Conservation (phyloP, 2,797 vertebrate genomes). For the Sciurus vulgaris region DNA sequence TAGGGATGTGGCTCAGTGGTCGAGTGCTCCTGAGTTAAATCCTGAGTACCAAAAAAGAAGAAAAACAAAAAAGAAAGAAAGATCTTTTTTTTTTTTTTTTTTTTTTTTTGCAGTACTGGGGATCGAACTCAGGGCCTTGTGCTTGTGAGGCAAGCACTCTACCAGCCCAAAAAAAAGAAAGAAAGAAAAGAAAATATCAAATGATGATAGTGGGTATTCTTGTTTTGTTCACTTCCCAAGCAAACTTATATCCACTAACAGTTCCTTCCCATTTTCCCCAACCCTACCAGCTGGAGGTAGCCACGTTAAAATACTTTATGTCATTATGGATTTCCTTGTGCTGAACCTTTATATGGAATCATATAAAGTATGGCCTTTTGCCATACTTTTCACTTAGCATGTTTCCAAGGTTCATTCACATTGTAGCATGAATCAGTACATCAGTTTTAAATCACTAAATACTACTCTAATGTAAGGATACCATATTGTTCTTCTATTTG, state of each 20-base stretch:
- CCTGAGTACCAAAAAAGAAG: too few relatives aligned
- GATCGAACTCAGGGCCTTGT: too few relatives aligned
- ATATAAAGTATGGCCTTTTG: not conserved
- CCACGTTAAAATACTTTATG: not conserved
- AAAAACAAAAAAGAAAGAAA: too few relatives aligned
- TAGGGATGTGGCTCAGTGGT: too few relatives aligned
- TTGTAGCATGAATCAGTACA: not conserved
- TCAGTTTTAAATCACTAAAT: not conserved
- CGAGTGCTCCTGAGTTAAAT: too few relatives aligned
- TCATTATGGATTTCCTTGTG: slow-evolving; percentile 11
- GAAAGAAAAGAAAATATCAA: too few relatives aligned
- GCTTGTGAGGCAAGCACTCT: too few relatives aligned
- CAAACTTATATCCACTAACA: not conserved
- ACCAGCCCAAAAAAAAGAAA: too few relatives aligned
- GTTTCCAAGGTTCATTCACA: not conserved
- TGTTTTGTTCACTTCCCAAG: not conserved
- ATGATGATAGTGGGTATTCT: too few relatives aligned
- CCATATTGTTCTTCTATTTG: not conserved
- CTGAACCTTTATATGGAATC: not conserved
- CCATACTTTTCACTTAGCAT: not conserved
- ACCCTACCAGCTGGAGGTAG: not conserved
- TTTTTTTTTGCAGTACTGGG: too few relatives aligned
- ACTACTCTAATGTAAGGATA: not conserved
- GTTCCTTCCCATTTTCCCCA: not conserved
- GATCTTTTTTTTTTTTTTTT: too few relatives aligned